Conservation (phyloP, 2,888 invertebrate species). For the Gibbula magus region DNA sequence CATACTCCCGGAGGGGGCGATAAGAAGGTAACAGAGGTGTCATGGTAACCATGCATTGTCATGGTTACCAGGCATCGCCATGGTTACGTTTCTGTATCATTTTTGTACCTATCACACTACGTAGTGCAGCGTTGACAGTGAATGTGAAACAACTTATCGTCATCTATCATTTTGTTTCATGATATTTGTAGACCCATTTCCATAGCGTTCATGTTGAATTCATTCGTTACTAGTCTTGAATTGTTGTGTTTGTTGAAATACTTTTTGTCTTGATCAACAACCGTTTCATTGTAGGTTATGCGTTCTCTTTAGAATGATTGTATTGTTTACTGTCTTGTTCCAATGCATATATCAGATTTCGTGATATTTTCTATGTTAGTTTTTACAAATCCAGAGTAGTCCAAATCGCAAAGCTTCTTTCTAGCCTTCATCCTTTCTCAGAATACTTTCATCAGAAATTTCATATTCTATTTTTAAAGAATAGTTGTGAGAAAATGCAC, state of each 20-base stretch:
- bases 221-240: background rate
- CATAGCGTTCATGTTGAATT: background rate
- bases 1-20: conserved; percentile 57
- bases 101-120: background rate
- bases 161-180: no score
- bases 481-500: no score
- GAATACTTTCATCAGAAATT: no score
- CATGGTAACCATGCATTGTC: conserved; percentile 12
- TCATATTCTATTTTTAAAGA: no score
- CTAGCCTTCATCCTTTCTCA: no score
- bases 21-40: conserved; percentile 35
- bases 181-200: background rate
- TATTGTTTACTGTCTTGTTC: background rate
- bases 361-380: no score
- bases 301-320: background rate
- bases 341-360: background rate
- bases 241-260: background rate
- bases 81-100: background rate
- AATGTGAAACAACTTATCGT: no score
- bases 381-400: no score
- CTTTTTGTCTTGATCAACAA: background rate
- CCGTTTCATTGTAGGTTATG: background rate
- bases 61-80: conserved; percentile 2
- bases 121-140: no score
- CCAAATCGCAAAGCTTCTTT: no score